Evolutionary conservation across 2,113 vertebrate species (phyloP), one percentile per base, ranked within the genome.

Genomic region (Talpa occidentalis): DNA sequence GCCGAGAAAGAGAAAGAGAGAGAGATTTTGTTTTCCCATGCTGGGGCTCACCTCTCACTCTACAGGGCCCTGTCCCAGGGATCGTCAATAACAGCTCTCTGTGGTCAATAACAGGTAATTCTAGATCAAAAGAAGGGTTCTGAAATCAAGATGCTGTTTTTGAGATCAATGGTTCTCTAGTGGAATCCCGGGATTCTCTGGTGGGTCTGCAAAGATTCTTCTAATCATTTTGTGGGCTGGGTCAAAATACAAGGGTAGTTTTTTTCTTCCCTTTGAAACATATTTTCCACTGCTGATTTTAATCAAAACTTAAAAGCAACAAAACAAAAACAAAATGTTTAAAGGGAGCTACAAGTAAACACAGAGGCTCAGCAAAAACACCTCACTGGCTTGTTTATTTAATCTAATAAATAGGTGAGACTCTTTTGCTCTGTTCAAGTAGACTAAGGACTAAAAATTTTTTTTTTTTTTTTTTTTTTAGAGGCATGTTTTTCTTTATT

Each of bases 1-100:
- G 5, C 72, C 79, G 70, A 73, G 56, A 93, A 42, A 91, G 69
- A 78, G 70, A 93, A 93, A 87, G 37, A n/a, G n/a, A n/a, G n/a
- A n/a, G n/a, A 81, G 49, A 70, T 87, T 84, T 88, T 77, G 92
- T 88, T 44, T 84, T 73, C 35, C 32, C 77, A 30, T 26, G 44
- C 30, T n/a, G 30, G 15, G n/a, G 28, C 94, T 96, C 81, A 96
- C 95, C 95, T 96, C 81, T 94, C 37, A 44, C 76, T 59, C 0
- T 28, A 77, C 6, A 52, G 60, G 69, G 6, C 72, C 82, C 42
- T 72, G 79, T 73, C 54, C 88, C 21, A 37, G 76, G 73, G 91
- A 44, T 84, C 19, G 0, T 64, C 92, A 93, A 26, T 87, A 76
- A 72, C 56, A 2, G 52, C 69, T 93, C 62, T 96, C 56, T 73